Evolutionary conservation across 2,888 invertebrate genomes (phyloP).

Genomic region (Zaprionus obscuricornis): DNA sequence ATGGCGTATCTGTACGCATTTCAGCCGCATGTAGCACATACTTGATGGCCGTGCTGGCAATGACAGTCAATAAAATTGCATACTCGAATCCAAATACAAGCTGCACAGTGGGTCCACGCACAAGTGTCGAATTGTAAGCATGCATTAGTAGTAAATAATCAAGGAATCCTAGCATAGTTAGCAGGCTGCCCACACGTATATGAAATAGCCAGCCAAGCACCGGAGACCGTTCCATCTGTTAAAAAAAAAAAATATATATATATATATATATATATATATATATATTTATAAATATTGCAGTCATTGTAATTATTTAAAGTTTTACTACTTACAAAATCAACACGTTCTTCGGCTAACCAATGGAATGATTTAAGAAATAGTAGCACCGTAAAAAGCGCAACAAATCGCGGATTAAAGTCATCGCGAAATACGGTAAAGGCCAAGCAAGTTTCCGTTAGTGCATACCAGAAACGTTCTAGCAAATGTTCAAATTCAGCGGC

Average conservation of each 20-base stretch:
- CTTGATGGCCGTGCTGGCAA: conserved; percentile 96
- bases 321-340: conserved; percentile 99
- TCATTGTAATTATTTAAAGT: no score
- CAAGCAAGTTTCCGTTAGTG: conserved; percentile 99
- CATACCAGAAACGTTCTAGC: conserved; percentile 99
- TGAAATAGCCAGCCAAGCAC: conserved; percentile 98
- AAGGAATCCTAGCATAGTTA: conserved; percentile 91
- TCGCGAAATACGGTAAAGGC: conserved; percentile 99
- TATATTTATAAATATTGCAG: no score
- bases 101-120: conserved; percentile 98
- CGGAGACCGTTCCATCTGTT: conserved; percentile 99
- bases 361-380: conserved; percentile 99
- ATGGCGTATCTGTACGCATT: conserved; percentile 93
- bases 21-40: conserved; percentile 94
- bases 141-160: conserved; percentile 96
- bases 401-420: conserved; percentile 99
- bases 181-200: conserved; percentile 92
- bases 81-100: conserved; percentile 99
- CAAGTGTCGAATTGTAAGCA: conserved; percentile 95
- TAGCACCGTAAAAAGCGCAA: conserved; percentile 97
- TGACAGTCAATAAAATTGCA: conserved; percentile 96
- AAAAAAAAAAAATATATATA: not conserved
- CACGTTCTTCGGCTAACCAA: conserved; percentile 99
- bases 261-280: no score
- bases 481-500: conserved; percentile 99